Evolutionary conservation across 2,113 vertebrate species (phyloP), one percentile per base, ranked within the genome.

Genomic region (Trematomus loennbergii): DNA sequence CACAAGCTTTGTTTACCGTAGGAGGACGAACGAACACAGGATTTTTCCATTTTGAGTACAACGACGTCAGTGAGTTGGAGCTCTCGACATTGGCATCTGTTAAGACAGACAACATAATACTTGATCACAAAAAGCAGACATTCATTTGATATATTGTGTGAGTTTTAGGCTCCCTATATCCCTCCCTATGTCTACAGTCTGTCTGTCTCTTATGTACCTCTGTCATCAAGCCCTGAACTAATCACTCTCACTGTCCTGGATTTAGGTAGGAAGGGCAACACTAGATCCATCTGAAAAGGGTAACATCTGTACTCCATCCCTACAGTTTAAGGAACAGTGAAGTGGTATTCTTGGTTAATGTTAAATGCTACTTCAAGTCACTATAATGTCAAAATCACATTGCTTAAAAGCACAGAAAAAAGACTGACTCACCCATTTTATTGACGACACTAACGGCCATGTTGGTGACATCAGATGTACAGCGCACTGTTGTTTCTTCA

Each of bases 1-100:
- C 5, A 2, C 6, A 49, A 11, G 10, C 5, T 52, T 60, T 16
- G 6, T 91, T 93, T 93, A 98, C 98, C 94, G 92, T 87, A 62
- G 97, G 96, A 73, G 92, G 96, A 49, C 92, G 94, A 66, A 95
- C 91, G 94, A 99, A 99, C 79, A 99, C 96, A 12, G 98, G 98
- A 91, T 99, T 99, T 63, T 95, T 90, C 98, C 98, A 99, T 75
- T 97, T 94, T 25, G 96, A 96, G 92, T 97, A 95, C 79, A 98
- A 40, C 0, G 94, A 94, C 45, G 94, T 95, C 43, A 99, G 93
- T 0, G 95, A 96, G 63, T 91, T 85, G 16, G 88, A 68, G 72
- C 55, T 78, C 11, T 88, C 90, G 58, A 63, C 78, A 62, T 67
- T 68, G 77, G 86, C 95, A 95, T 52, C 89, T 92, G 78, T 87